phyloP scores from a whole-genome alignment of 2,113 vertebrate species.

The Chlamydotis undulata region DNA sequence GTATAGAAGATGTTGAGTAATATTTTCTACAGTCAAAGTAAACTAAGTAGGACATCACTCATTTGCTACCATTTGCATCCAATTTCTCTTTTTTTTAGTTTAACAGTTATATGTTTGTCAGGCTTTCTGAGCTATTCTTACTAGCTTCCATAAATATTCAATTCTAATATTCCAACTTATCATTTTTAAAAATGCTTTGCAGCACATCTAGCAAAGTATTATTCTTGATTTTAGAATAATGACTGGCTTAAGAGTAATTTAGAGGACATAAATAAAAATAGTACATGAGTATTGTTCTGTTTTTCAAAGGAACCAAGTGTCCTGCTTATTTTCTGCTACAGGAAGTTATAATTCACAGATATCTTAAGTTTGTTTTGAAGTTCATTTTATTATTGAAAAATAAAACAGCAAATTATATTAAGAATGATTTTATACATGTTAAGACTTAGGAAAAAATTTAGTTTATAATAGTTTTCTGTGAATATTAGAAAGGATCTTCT shows the following conservation, averaged over 20 bases:
- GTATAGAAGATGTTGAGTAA: not conserved
- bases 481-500: not conserved
- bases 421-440: not conserved
- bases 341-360: not conserved
- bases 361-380: not conserved
- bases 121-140: slow-evolving; percentile 16
- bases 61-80: not conserved
- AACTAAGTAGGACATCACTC: not conserved
- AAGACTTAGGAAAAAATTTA: not conserved
- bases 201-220: not conserved
- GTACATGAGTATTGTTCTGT: not conserved
- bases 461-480: not conserved
- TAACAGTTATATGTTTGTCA: not conserved
- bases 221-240: slow-evolving; percentile 8
- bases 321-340: not conserved
- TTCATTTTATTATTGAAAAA: not conserved
- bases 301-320: slow-evolving; percentile 3
- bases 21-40: not conserved
- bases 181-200: slow-evolving; percentile 23
- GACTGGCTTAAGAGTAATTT: not conserved
- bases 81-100: not conserved
- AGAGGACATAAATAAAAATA: not conserved
- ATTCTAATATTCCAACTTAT: not conserved
- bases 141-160: slow-evolving; percentile 14
- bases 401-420: not conserved